Base-by-base conservation (phyloP, 2,888 invertebrate genomes). In the Cremastinae sp. region DNA sequence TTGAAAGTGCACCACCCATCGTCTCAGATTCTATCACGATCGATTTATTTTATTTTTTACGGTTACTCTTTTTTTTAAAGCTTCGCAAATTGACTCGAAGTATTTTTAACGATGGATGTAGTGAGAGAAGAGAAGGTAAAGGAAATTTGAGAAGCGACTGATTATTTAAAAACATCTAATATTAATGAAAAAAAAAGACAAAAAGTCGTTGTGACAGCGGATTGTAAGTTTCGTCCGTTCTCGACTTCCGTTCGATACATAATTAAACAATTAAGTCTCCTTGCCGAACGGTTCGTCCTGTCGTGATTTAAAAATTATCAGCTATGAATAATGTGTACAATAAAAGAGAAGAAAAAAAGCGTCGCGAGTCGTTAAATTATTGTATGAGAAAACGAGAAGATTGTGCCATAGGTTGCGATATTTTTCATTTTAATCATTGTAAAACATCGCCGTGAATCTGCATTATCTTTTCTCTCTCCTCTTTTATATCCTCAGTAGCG, bases 391-490 rank as follows among this genome's bases (percentile, higher is more conserved):
- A 78, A 59, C 71, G 69, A 80, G 73, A 79, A 80, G 78, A 81
- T 78, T 85, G 87, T 87, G 88, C 86, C 86, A 87, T 87, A 85
- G 79, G 79, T 81, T 81, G 76, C 78, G 77, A 84, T 82, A 84
- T 81, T 84, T 59, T 36, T n/a, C n/a, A 54, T 72, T 68, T 69
- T 80, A 77, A 78, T 82, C 80, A 80, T 79, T n/a, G n/a, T n/a
- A n/a, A 74, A 78, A 43, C 28, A 43, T 49, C 56, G 22, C 22
- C 38, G 58, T 41, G 59, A 38, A 74, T 38, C 28, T 16, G 20
- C 22, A 14, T 5, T 51, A 38, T 64, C 14, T 14, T 53, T 69
- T 59, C 54, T 54, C 72, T 54, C 22, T 68, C 66, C 36, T 58
- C 53, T 64, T 45, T 74, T 7, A 41, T 54, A 38, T 49, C 72